Percentiles rank a stretch among this genome's conserved stretches.
Conservation (phyloP, 2,888 invertebrate species). For the Apoderus coryli region DNA sequence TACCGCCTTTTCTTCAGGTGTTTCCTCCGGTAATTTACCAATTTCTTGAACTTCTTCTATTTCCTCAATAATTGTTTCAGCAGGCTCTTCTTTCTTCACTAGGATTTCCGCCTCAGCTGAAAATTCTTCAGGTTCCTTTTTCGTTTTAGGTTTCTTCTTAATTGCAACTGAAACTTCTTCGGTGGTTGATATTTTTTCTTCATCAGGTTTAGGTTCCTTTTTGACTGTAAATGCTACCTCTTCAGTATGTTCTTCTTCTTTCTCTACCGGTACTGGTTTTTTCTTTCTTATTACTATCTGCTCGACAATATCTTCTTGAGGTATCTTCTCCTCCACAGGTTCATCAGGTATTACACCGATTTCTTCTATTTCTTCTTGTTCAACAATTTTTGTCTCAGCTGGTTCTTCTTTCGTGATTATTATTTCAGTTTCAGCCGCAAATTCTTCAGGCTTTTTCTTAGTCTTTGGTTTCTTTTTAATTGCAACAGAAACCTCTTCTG, state of each 20-base stretch:
- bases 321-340: conserved; percentile 40
- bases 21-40: conserved; percentile 30
- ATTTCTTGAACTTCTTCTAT: conserved; percentile 16
- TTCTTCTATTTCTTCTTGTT: conserved; percentile 21
- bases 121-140: conserved; percentile 15
- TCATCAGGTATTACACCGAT: conserved; percentile 31
- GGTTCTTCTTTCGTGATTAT: conserved; percentile 13
- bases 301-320: conserved; percentile 1
- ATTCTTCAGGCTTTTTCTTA: conserved; percentile 1
- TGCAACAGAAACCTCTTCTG: neutral
- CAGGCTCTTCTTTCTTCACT: conserved; percentile 22
- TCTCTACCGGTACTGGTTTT: conserved; percentile 11
- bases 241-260: conserved; percentile 27
- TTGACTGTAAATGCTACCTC: conserved; percentile 14
- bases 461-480: conserved; percentile 12
- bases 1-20: conserved; percentile 27
- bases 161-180: conserved; percentile 17
- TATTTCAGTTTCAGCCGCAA: no score
- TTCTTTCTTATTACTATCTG: conserved; percentile 30
- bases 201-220: conserved; percentile 21
- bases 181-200: conserved; percentile 18
- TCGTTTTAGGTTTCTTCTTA: conserved; percentile 13
- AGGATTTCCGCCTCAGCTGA: conserved; percentile 5
- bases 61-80: conserved; percentile 11
- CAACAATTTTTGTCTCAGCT: conserved; percentile 15